A percentile compares a stretch with the other conserved stretches of the same genome.
These are phyloP conservation scores for Setophaga coronata DNA, from an alignment of 2,113 vertebrate genomes.

Conservation along the genomic window DNA sequence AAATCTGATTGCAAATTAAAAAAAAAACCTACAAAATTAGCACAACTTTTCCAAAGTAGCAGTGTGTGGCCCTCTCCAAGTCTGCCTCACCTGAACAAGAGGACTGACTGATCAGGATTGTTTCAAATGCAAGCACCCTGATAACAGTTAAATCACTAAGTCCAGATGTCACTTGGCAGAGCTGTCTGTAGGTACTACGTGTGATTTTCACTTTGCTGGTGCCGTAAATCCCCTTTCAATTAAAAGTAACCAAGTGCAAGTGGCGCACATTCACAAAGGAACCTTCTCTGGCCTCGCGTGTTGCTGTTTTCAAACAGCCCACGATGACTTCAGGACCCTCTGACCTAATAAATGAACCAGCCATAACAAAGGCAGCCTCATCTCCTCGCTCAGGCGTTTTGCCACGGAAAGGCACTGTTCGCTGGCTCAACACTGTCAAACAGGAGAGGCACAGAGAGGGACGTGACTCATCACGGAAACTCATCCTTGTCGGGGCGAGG, in stretches of 20 bases:
- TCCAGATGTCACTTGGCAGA: background rate
- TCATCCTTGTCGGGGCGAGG: accelerated
- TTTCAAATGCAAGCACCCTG: background rate
- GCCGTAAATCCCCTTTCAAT: background rate
- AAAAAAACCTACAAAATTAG: background rate
- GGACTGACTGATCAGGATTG: background rate
- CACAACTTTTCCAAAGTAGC: background rate
- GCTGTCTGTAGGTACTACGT: background rate
- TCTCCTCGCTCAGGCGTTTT: background rate
- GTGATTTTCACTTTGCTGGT: background rate
- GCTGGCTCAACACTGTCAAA: background rate
- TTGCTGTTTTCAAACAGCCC: background rate
- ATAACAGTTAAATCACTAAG: background rate
- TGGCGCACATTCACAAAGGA: background rate
- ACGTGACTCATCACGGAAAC: background rate
- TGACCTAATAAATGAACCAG: background rate
- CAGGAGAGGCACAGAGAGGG: background rate
- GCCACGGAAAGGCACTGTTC: background rate
- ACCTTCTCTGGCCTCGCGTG: background rate
- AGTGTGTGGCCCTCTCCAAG: background rate
- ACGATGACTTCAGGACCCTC: background rate
- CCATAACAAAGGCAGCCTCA: background rate
- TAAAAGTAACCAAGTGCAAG: background rate
- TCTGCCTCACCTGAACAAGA: background rate
- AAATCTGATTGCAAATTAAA: background rate